Evolutionary conservation across 1,140 invertebrate species (phyloP).

Genomic region (Venustaconcha ellipsiformis): DNA sequence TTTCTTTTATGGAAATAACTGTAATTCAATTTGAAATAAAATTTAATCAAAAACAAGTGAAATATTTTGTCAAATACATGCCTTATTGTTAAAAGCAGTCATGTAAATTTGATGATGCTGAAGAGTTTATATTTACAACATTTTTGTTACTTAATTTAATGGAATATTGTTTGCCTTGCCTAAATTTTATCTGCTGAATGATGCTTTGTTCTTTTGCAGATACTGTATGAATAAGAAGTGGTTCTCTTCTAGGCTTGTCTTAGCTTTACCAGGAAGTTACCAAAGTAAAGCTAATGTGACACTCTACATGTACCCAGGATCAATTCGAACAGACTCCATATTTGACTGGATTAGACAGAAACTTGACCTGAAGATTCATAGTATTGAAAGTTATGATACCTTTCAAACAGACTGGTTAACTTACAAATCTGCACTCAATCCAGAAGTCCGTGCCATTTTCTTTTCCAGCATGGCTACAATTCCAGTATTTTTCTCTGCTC

Average conservation of each 20-base stretch:
- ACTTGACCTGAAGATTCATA: constrained; percentile 68
- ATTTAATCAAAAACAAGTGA: too few species aligned
- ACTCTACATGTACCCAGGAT: constrained; percentile 65
- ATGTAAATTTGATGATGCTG: too few species aligned
- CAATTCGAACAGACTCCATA: constrained; percentile 61
- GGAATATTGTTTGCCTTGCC: too few species aligned
- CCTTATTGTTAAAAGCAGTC: too few species aligned
- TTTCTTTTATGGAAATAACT: too few species aligned
- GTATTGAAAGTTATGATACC: constrained; percentile 54
- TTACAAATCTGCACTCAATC: constrained; percentile 41
- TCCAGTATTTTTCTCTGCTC: constrained; percentile 72
- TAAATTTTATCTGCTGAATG: not conserved
- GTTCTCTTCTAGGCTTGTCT: constrained; percentile 68
- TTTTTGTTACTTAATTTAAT: too few species aligned
- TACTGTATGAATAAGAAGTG: constrained; percentile 71
- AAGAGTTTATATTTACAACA: too few species aligned
- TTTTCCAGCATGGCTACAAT: constrained; percentile 67
- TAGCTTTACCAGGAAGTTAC: constrained; percentile 71
- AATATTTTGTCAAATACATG: too few species aligned
- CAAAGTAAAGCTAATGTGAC: constrained; percentile 69
- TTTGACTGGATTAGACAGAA: constrained; percentile 70
- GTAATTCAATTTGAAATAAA: too few species aligned
- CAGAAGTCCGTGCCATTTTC: constrained; percentile 68
- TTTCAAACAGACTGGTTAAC: constrained; percentile 58
- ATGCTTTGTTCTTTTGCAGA: constrained; percentile 52